Evolutionary conservation across 2,888 invertebrate genomes (phyloP).

Genomic region (Nymphalis urticae): DNA sequence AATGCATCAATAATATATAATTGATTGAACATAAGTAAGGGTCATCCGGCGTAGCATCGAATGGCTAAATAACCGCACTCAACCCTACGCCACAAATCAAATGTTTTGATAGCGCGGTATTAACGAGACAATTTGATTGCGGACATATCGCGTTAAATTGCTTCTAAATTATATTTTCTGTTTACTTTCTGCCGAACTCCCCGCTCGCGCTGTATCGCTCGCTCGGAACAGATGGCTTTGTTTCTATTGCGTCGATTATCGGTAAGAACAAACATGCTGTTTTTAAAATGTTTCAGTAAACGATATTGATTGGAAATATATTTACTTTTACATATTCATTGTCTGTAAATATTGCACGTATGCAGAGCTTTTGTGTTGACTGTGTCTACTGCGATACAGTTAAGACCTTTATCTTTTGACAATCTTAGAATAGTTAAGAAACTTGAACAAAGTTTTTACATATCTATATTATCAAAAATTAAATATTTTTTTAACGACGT

Average conservation of each 20-base stretch:
- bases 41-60: conserved; percentile 68
- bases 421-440: no score
- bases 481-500: conserved; percentile 1
- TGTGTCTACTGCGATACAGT: no score
- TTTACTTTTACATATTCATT: background rate
- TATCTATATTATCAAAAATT: no score
- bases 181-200: conserved; percentile 78
- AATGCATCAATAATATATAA: conserved; percentile 41
- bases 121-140: conserved; percentile 83
- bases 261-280: conserved; percentile 41
- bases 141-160: conserved; percentile 81
- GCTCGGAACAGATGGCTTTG: conserved; percentile 63
- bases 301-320: conserved; percentile 20
- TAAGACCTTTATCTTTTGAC: no score
- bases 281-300: conserved; percentile 28
- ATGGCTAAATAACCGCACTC: conserved; percentile 71
- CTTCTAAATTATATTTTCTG: conserved; percentile 82
- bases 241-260: conserved; percentile 71
- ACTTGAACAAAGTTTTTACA: no score
- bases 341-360: background rate
- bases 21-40: conserved; percentile 70
- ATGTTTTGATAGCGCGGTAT: conserved; percentile 81
- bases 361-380: no score
- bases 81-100: conserved; percentile 79
- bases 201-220: conserved; percentile 63